Evolutionary conservation across 2,797 vertebrate species (phyloP).

Genomic region (Telmatherina bonti): DNA sequence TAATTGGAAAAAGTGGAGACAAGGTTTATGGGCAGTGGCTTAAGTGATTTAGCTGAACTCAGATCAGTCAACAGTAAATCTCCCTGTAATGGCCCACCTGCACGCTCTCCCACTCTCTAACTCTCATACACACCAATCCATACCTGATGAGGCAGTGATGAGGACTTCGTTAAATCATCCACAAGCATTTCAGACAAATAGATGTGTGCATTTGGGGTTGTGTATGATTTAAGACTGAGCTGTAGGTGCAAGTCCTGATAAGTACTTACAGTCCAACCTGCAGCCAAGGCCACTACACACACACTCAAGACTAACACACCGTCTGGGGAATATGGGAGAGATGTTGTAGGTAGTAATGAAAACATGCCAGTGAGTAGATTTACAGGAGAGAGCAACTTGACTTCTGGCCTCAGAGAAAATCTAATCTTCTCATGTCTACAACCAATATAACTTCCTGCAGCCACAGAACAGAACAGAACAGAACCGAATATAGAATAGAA

Average conservation of each 20-base stretch:
- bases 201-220: conserved; percentile 32
- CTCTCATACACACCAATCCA: conserved; percentile 37
- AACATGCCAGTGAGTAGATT: conserved; percentile 81
- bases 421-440: conserved; percentile 70
- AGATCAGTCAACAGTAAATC: conserved; percentile 73
- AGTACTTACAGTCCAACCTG: conserved; percentile 55
- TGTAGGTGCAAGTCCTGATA: conserved; percentile 66
- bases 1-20: conserved; percentile 7
- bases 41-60: conserved; percentile 76
- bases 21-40: conserved; percentile 71
- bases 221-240: conserved; percentile 71
- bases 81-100: conserved; percentile 50
- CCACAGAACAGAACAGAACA: conserved; percentile 10
- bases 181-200: conserved; percentile 67
- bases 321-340: conserved; percentile 60
- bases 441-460: conserved; percentile 23
- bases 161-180: conserved; percentile 79
- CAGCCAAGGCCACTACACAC: conserved; percentile 67
- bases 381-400: conserved; percentile 79
- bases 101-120: conserved; percentile 42
- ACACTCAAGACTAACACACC: conserved; percentile 24
- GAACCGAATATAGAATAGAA: too few species aligned
- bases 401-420: conserved; percentile 67
- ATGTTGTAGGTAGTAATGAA: conserved; percentile 76
- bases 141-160: conserved; percentile 78